Base-by-base conservation (phyloP, 1,140 invertebrate species). In the Neodiprion lecontei region DNA sequence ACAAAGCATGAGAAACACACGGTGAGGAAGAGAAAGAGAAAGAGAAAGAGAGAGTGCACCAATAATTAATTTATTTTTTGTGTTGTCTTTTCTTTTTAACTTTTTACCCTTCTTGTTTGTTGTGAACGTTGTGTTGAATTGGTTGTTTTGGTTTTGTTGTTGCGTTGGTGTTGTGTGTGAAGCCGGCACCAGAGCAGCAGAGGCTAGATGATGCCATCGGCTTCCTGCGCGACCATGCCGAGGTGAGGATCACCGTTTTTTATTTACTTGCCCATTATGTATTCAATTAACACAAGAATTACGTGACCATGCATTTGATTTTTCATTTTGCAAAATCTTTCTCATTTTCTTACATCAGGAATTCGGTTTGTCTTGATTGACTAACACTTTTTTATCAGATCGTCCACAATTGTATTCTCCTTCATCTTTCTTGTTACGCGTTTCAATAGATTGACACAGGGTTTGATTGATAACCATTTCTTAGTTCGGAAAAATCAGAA, bases 171-270 rank as follows among this genome's bases (percentile, higher is more conserved):
- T 90, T 88, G 82, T 88, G 86, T 89, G 87, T 90, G 86, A 89
- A 93, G 91, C 91, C 91, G 88, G 91, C 92, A 86, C 92, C 94
- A 81, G 94, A 95, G 89, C 93, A 94, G 87, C 92, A 95, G 86
- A 92, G 94, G 87, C 91, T 96, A 85, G 95, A 96, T 90, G 95
- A 96, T 91, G 95, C 95, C 79, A 96, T 97, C 90, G 95, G 95
- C 84, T 95, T 95, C 87, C 92, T 97, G 83, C 90, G 95, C 83
- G 94, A 96, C 86, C 95, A 96, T 86, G 92, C 92, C 85, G 94
- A 95, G 90, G 90, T 92, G 82, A 92, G 91, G 86, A 92, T 92
- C 81, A 90, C 90, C 90, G 86, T 75, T 49, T 76, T 74, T 50
- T 70, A 61, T 61, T 61, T 61, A 61, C n/a, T 61, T 61, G n/a